Conservation (phyloP, 92 coral and sea anemone genomes). For the Porites divaricata region DNA sequence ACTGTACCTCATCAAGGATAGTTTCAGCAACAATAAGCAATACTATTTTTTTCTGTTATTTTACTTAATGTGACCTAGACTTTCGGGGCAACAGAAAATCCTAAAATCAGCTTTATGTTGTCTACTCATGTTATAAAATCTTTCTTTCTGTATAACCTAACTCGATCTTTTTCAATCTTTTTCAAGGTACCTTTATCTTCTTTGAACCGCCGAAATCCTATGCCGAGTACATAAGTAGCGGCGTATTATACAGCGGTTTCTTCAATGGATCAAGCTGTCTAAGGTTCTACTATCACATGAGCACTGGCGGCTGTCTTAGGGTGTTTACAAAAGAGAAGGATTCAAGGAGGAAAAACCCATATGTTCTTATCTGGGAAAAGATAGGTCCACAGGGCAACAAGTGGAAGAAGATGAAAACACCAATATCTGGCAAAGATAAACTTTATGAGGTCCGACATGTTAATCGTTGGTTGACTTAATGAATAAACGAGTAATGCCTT, state of each 20-base stretch:
- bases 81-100: too few species aligned
- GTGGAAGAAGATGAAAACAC: conserved; percentile 27
- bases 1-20: too few species aligned
- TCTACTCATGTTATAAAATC: background rate
- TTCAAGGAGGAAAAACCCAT: conserved; percentile 28
- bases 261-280: conserved; percentile 17
- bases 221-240: conserved; percentile 34
- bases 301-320: conserved; percentile 19
- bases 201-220: conserved; percentile 1
- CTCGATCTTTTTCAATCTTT: too few species aligned
- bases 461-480: background rate
- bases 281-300: conserved; percentile 30
- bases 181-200: conserved; percentile 28
- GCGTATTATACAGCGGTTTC: conserved; percentile 38
- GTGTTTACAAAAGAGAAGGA: conserved; percentile 16
- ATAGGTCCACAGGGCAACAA: conserved; percentile 2
- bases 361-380: conserved; percentile 29
- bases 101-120: too few species aligned
- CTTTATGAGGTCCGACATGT: conserved; percentile 3
- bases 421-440: background rate
- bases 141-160: background rate
- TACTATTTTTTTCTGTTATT: too few species aligned
- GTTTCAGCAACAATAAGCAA: too few species aligned
- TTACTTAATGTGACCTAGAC: too few species aligned
- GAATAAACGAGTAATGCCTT: too few species aligned